These are phyloP conservation scores for Ateles fusciceps DNA, from an alignment of 2,797 vertebrate species.

Conservation along the genomic window DNA sequence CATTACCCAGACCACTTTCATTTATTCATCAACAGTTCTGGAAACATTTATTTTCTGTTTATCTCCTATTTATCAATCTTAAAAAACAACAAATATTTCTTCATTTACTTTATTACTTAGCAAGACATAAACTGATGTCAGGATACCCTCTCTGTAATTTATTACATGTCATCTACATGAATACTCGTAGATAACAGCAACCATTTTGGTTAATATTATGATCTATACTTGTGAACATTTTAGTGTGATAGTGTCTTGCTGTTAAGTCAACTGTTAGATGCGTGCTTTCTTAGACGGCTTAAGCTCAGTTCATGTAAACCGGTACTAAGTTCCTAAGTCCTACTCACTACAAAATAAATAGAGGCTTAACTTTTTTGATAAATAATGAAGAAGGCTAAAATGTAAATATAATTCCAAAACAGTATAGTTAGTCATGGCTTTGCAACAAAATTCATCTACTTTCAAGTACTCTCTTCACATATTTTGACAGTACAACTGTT, in stretches of 20 bases:
- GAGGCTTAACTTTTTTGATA: background rate
- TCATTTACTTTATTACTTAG: conserved; percentile 39
- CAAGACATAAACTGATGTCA: background rate
- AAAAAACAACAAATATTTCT: conserved; percentile 26
- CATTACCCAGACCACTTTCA: background rate
- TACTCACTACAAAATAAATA: background rate
- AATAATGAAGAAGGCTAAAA: background rate
- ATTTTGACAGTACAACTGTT: background rate
- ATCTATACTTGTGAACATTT: background rate
- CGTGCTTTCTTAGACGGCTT: background rate
- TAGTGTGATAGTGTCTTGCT: background rate
- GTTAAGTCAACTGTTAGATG: background rate
- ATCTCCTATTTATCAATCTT: background rate
- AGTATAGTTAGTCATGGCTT: background rate
- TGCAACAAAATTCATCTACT: background rate
- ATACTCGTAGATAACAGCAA: background rate
- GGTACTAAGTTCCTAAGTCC: background rate
- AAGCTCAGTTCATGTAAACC: background rate
- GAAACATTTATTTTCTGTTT: background rate
- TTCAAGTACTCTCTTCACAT: background rate
- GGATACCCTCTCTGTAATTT: background rate
- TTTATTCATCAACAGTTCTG: background rate
- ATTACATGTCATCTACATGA: background rate
- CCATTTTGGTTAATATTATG: background rate
- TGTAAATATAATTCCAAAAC: background rate